A percentile compares a stretch with the other conserved stretches of the same genome.
Evolutionary conservation across 1,140 invertebrate species (phyloP).

Genomic region (Dryas iulia): DNA sequence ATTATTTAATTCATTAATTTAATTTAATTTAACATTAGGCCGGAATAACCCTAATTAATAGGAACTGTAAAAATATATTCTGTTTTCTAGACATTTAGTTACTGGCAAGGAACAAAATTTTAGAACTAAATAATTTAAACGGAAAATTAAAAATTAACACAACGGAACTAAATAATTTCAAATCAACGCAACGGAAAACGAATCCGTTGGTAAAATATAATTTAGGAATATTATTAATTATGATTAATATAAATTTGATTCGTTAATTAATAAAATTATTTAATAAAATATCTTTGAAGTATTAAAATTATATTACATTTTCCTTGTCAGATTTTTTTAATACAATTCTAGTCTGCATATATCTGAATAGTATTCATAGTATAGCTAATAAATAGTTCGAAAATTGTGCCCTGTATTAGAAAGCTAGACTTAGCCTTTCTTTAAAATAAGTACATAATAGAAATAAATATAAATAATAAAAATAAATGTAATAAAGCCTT

Average conservation of each 20-base stretch:
- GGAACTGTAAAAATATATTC: conserved; percentile 32
- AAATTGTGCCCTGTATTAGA: conserved; percentile 21
- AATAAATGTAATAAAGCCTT: neutral
- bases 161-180: neutral
- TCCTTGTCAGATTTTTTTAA: conserved; percentile 18
- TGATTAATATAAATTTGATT: neutral
- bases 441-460: conserved; percentile 6
- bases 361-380: conserved; percentile 26
- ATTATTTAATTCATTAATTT: conserved; percentile 15
- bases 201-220: neutral
- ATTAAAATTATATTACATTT: neutral
- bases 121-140: neutral
- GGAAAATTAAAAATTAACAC: neutral
- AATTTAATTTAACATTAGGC: conserved; percentile 37
- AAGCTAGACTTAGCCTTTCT: conserved; percentile 27
- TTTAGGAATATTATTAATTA: too few species aligned
- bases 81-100: conserved; percentile 17
- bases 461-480: neutral
- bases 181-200: neutral
- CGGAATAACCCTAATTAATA: conserved; percentile 53
- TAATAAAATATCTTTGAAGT: neutral
- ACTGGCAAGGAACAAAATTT: conserved; percentile 10
- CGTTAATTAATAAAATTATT: neutral
- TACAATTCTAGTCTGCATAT: conserved; percentile 25
- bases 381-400: conserved; percentile 10